phyloP scores from a whole-genome alignment of 2,797 vertebrate species.

The Chanos chanos region DNA sequence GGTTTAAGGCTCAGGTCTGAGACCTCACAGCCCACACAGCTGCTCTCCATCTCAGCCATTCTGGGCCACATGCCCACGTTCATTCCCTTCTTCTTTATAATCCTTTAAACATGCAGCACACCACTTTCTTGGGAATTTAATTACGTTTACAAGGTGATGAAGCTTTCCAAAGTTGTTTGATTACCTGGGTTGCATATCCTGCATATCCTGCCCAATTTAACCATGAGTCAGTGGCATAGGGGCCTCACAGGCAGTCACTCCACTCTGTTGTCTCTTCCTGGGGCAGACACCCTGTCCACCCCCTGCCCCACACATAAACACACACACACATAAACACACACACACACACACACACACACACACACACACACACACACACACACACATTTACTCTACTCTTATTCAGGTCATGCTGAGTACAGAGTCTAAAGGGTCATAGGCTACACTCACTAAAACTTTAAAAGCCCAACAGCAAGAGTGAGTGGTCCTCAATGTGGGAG shows the following conservation, averaged over 20 bases:
- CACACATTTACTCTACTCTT: too few species aligned
- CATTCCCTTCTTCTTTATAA: constrained; percentile 43
- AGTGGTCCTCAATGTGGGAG: neutral
- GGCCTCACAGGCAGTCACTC: neutral
- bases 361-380: too few species aligned
- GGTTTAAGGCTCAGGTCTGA: neutral
- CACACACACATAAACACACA: too few species aligned
- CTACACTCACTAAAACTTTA: neutral
- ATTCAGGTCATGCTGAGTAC: neutral
- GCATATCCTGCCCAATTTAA: constrained; percentile 5
- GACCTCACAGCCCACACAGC: constrained; percentile 25
- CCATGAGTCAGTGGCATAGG: neutral
- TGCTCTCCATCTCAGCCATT: constrained; percentile 18
- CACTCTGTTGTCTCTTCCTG: too few species aligned
- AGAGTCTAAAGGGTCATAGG: neutral
- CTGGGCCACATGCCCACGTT: constrained; percentile 27
- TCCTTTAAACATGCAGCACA: constrained; percentile 48
- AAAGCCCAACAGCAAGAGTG: neutral
- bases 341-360: too few species aligned
- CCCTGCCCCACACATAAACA: too few species aligned
- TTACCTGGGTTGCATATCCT: constrained; percentile 32
- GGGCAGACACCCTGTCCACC: too few species aligned
- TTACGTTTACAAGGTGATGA: constrained; percentile 54
- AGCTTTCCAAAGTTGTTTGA: constrained; percentile 42
- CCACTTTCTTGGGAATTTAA: constrained; percentile 46